Evolutionary conservation across 2,113 vertebrate species (phyloP), one percentile per base, ranked within the genome.

Genomic region (Hyla sarda): DNA sequence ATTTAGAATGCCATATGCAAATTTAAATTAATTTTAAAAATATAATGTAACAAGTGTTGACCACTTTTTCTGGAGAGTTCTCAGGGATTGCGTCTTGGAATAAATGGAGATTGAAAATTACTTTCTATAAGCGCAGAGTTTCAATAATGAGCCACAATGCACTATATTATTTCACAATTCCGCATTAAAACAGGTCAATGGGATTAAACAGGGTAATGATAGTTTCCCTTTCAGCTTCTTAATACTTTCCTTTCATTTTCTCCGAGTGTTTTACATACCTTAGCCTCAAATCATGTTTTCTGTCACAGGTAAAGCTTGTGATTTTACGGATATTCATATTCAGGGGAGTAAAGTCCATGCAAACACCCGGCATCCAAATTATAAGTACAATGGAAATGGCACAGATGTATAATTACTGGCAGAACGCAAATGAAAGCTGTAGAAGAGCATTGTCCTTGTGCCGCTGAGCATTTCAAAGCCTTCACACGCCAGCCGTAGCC

Each of bases 251-350:
- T 80, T 60, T 80, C 54, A 17, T 41, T 30, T 16, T 50, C 47
- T 52, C 25, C 17, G 2, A 21, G 52, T 41, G 9, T 62, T 80
- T 80, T 80, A 60, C 56, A 62, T 79, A 0, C 19, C 54, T 79
- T 37, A n/a, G 37, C 54, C 77, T 58, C 52, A 34, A n/a, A 58
- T 41, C n/a, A 60, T 79, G 76, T 60, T 60, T n/a, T 60, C 76
- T 14, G 32, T 41, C 56, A 45, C n/a, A 21, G 41, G 32, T 7
- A 25, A 45, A 16, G 78, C 12, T 60, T 17, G 12, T 8, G 32
- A 80, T 80, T 80, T 41, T 41, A 19, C 30, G 3, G 32, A 80
- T n/a, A n/a, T 62, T 45, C 19, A 60, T 60, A 62, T 60, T 80
- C 32, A 25, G 41, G 32, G n/a, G 34, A 25, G 32, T 23, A 45